These are phyloP conservation scores for Erithacus rubecula DNA, from an alignment of 2,797 vertebrate genomes.

Conservation along the genomic window DNA sequence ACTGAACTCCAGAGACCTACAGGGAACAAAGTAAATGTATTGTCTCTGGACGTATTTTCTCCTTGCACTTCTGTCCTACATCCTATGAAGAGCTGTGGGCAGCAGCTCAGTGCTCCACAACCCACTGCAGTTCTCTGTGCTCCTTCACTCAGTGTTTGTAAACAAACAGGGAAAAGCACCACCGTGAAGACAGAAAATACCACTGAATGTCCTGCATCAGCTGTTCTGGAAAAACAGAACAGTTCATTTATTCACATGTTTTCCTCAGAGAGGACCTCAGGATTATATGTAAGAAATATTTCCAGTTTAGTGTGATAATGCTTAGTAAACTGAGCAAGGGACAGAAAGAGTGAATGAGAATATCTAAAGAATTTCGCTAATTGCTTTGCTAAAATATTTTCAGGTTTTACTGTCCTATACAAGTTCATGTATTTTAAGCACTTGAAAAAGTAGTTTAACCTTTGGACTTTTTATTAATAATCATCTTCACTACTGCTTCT, in stretches of 20 bases:
- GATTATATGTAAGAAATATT: background rate
- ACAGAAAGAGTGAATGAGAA: background rate
- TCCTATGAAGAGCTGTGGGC: background rate
- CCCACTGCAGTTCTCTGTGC: background rate
- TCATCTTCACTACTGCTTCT: background rate
- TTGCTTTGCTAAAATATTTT: background rate
- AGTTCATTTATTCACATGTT: background rate
- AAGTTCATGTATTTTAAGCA: background rate
- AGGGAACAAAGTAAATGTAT: background rate
- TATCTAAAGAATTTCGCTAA: background rate
- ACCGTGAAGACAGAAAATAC: background rate
- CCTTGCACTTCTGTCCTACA: background rate
- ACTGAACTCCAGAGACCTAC: background rate
- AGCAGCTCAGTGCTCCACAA: background rate
- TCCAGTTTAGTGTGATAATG: background rate
- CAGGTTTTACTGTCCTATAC: background rate
- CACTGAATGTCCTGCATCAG: background rate
- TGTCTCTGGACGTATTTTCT: background rate
- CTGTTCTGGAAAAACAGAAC: background rate
- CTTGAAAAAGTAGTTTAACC: background rate
- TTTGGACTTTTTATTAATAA: background rate
- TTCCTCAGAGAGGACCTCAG: background rate
- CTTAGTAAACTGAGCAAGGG: background rate
- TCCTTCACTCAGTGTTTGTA: background rate
- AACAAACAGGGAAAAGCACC: background rate